Evolutionary conservation across 2,113 vertebrate species (phyloP).

Genomic region (Rhipidura dahli): DNA sequence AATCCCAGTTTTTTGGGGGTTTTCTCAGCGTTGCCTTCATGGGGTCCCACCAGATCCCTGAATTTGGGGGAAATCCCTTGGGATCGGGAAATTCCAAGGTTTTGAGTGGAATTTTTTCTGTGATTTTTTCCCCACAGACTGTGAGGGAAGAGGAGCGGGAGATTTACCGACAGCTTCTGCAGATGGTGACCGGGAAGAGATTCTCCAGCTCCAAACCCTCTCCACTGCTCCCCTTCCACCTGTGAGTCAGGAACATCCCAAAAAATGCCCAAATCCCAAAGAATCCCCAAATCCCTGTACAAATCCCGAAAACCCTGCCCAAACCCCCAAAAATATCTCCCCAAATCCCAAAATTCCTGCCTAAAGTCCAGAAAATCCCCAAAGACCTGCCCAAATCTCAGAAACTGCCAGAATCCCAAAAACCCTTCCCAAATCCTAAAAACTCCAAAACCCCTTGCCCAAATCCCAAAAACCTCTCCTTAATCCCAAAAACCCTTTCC

Average conservation of each 20-base stretch:
- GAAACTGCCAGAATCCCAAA: background rate
- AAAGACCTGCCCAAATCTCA: background rate
- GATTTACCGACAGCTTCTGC: conserved; percentile 89
- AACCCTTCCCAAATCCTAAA: background rate
- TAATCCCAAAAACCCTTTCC: background rate
- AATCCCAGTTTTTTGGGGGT: rapidly evolving
- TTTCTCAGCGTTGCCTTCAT: rapidly evolving
- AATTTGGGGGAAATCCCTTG: rapidly evolving
- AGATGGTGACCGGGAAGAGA: conserved; percentile 84
- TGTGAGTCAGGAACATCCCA: conserved; percentile 63
- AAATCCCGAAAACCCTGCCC: background rate
- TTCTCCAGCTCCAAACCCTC: conserved; percentile 71
- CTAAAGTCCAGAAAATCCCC: background rate
- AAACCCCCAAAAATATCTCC: background rate
- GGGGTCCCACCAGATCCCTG: background rate
- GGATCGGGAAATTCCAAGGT: rapidly evolving
- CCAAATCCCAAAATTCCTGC: background rate
- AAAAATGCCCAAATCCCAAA: background rate
- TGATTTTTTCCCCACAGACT: conserved; percentile 70
- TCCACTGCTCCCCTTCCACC: conserved; percentile 63
- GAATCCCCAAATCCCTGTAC: background rate
- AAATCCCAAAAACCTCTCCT: background rate
- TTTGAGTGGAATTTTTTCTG: background rate
- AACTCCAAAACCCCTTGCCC: background rate
- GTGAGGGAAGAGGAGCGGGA: conserved; percentile 89